These are phyloP conservation scores for Drosophila meridiana DNA, from an alignment of 2,888 invertebrate species.

Conservation along the genomic window DNA sequence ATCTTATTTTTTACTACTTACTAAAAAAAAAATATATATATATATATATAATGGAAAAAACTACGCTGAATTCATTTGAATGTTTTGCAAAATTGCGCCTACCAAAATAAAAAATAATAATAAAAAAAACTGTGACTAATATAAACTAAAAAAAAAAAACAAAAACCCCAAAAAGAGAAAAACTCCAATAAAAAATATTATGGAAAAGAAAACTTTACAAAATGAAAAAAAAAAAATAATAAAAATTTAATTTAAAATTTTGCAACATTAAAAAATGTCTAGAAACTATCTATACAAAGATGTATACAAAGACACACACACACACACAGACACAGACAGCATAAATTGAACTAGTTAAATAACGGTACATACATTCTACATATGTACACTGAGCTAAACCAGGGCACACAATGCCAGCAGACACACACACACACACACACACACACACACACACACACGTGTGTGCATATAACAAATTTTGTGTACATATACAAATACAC, in stretches of 20 bases:
- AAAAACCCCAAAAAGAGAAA: conserved; percentile 25
- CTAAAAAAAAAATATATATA: conserved; percentile 20
- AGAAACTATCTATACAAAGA: conserved; percentile 30
- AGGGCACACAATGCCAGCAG: conserved; percentile 33
- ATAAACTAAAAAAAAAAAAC: conserved; percentile 44
- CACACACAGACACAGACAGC: conserved; percentile 22
- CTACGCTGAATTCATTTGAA: conserved; percentile 63
- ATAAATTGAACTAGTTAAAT: conserved; percentile 37
- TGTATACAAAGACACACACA: conserved; percentile 20
- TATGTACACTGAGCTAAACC: conserved; percentile 62
- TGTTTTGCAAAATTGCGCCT: conserved; percentile 69
- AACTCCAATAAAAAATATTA: conserved; percentile 67
- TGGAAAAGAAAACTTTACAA: conserved; percentile 26
- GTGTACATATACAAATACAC: conserved; percentile 45
- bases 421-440: conserved; percentile 14
- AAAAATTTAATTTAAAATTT: conserved; percentile 28
- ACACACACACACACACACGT: conserved; percentile 17
- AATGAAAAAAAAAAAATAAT: not conserved
- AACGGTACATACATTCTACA: conserved; percentile 76
- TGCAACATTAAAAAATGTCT: conserved; percentile 18
- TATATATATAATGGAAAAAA: conserved; percentile 29
- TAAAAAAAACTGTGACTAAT: conserved; percentile 68
- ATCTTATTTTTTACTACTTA: conserved; percentile 72
- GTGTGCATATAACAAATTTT: conserved; percentile 26
- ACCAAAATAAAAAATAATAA: conserved; percentile 38